phyloP scores from a whole-genome alignment of 2,888 invertebrate species.

The Ectemnius continuus region DNA sequence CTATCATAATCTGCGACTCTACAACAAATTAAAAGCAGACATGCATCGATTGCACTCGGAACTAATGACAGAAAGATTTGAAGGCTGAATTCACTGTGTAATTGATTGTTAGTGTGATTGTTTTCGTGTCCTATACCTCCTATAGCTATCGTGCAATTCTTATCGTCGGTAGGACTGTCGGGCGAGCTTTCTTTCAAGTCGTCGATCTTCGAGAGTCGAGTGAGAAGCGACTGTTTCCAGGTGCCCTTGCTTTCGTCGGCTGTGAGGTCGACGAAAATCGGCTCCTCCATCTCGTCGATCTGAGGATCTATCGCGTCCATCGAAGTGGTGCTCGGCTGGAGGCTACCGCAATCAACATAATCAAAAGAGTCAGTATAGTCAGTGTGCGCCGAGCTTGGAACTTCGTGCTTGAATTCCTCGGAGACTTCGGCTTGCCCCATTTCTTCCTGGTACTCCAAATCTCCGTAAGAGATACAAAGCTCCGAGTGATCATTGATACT shows the following conservation, averaged over 20 bases:
- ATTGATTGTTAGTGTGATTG: not conserved
- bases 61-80: not conserved
- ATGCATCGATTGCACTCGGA: not conserved
- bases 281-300: not conserved
- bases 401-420: not conserved
- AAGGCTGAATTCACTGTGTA: not conserved
- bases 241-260: slow-evolving; percentile 45
- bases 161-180: slow-evolving; percentile 9
- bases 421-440: not conserved
- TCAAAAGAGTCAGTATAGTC: slow-evolving; percentile 4
- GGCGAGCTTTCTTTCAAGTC: not conserved
- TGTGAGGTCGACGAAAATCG: slow-evolving; percentile 55
- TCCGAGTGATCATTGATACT: not conserved
- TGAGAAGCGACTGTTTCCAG: slow-evolving; percentile 45
- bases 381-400: not conserved
- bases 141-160: not conserved
- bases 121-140: slow-evolving; percentile 22
- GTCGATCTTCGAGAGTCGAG: slow-evolving; percentile 19
- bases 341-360: not conserved
- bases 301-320: not conserved
- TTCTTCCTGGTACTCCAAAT: slow-evolving; percentile 15
- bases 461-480: slow-evolving; percentile 1
- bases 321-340: not conserved
- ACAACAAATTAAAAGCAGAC: slow-evolving; percentile 1
- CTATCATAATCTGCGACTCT: slow-evolving; percentile 55